A percentile compares a stretch with the other conserved stretches of the same genome.
Conservation (phyloP, 1,140 invertebrate species). For the Pseudomyrmex sp. region DNA sequence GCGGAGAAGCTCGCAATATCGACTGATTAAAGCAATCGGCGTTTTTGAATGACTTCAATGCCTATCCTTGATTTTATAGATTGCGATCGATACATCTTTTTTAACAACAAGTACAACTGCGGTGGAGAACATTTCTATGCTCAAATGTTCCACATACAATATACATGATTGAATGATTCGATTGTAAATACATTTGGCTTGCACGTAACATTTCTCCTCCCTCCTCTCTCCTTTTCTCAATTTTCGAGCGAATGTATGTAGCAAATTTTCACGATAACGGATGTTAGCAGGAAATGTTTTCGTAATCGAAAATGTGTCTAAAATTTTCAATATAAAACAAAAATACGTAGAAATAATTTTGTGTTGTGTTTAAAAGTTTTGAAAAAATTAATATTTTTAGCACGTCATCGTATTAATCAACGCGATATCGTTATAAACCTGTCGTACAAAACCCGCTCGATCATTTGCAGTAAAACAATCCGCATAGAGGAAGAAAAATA, state of each 20-base stretch:
- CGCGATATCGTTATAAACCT: not conserved
- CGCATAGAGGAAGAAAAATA: not conserved
- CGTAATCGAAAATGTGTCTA: not conserved
- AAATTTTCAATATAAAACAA: no score
- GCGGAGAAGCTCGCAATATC: not conserved
- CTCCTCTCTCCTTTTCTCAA: not conserved
- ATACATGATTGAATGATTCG: not conserved
- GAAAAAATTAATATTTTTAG: not conserved
- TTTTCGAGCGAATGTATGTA: not conserved
- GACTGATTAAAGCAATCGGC: constrained; percentile 28
- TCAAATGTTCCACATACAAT: not conserved
- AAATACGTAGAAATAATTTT: no score
- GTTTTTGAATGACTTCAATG: not conserved
- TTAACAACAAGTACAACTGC: not conserved
- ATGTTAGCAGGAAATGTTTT: not conserved
- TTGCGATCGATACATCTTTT: constrained; percentile 1
- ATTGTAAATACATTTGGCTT: constrained; percentile 16
- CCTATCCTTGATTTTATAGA: not conserved
- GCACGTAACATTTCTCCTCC: not conserved
- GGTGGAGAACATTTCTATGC: not conserved
- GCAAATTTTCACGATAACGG: not conserved
- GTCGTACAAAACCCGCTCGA: not conserved
- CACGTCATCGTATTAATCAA: not conserved
- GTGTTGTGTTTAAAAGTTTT: not conserved
- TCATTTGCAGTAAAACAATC: not conserved